Evolutionary conservation across 37 sponge, comb jelly and placozoan genomes (phyloP), one percentile per base, ranked within the genome.

Genomic region (Ianthella basta): DNA sequence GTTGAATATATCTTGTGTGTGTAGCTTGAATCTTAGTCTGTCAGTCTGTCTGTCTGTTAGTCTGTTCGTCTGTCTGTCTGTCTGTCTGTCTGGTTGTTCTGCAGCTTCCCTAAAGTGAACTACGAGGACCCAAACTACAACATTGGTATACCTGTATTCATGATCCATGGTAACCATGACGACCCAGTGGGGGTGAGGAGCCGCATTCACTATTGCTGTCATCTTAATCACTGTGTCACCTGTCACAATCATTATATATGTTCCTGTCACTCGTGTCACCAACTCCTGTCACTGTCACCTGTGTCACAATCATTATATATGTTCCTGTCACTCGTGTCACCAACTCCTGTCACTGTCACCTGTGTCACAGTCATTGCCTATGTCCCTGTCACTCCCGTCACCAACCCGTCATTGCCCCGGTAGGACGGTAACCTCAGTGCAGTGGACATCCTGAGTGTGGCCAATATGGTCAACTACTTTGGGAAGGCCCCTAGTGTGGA

Each of bases 151-250:
- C 99, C 99, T 12, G 89, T 98, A 24, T 98, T 98, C 79, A 83
- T 86, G 64, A 98, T 98, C 55, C 97, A 96, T 86, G 99, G 99
- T 33, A 98, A 98, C 90, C 99, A 98, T 84, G 99, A 98, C 69
- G 99, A 98, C 60, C 99, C 99, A 20, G 81, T 94, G 27, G 99
- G 99, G 72, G 93, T 94, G 59, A 86, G 89, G 56, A 18, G 3
- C 32, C 59, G 1, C 34, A 57, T 73, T n/a, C n/a, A n/a, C n/a
- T n/a, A n/a, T n/a, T n/a, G n/a, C n/a, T n/a, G n/a, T n/a, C n/a
- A n/a, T n/a, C n/a, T n/a, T n/a, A n/a, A n/a, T n/a, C n/a, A n/a
- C n/a, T n/a, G n/a, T n/a, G n/a, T n/a, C n/a, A n/a, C 8, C 50
- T 44, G 50, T 44, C 6, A 44, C 50, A 44, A 44, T 44, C 41